Evolutionary conservation across 30 jellyfish, hydroid and myxozoan species (phyloP).

Genomic region (Clytia hemisphaerica): DNA sequence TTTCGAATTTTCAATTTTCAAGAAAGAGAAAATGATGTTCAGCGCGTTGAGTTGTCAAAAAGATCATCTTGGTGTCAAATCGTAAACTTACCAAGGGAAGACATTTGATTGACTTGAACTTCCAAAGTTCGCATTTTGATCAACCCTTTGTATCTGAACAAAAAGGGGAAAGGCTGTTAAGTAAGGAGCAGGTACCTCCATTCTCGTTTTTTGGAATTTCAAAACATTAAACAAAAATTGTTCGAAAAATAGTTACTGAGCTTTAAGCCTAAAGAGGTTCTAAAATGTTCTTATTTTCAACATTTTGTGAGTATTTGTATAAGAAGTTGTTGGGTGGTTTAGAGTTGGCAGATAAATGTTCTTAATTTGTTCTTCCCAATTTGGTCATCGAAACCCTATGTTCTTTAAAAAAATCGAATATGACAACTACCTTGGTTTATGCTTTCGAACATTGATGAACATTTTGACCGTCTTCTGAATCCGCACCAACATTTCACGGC

Average conservation of each 20-base stretch:
- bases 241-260: not conserved
- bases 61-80: not conserved
- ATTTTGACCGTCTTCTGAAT: slow-evolving; percentile 85
- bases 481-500: slow-evolving; percentile 72
- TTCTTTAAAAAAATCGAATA: not conserved
- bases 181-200: no score
- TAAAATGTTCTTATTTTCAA: no score
- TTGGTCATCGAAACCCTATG: not conserved
- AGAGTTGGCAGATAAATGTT: no score
- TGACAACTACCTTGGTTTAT: slow-evolving; percentile 66
- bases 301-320: no score
- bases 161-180: not conserved
- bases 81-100: slow-evolving; percentile 40
- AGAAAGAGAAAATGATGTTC: no score
- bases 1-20: no score
- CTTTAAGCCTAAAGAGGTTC: not conserved
- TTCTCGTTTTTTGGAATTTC: no score
- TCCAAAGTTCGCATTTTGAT: slow-evolving; percentile 57
- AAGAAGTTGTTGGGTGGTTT: no score
- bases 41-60: no score
- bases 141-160: slow-evolving; percentile 67
- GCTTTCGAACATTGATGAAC: slow-evolving; percentile 71
- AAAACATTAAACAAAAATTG: no score
- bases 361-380: no score
- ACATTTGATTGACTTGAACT: slow-evolving; percentile 42